Percentiles rank a stretch among this genome's conserved stretches.
Evolutionary conservation across 2,888 invertebrate genomes (phyloP).

Genomic region (Eristalis intricaria): DNA sequence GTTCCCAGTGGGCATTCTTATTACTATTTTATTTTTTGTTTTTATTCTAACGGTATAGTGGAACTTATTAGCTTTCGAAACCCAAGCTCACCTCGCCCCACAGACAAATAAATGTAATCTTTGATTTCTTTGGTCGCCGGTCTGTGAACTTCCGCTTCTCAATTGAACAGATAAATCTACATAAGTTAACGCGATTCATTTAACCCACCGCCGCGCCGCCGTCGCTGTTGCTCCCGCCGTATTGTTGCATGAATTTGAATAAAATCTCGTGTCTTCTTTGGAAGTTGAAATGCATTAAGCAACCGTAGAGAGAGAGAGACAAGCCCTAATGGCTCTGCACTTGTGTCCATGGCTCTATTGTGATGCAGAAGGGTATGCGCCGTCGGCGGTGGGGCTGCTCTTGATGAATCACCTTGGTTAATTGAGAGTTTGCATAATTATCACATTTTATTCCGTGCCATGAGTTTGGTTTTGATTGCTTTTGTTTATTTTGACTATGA

Average conservation of each 20-base stretch:
- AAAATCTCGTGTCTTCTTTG: conserved; percentile 36
- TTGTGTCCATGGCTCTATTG: conserved; percentile 31
- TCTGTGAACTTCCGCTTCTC: conserved; percentile 35
- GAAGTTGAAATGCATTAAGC: conserved; percentile 36
- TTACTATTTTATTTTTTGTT: neutral
- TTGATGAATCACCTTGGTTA: conserved; percentile 64
- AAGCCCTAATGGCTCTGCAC: conserved; percentile 42
- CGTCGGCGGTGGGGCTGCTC: conserved; percentile 28
- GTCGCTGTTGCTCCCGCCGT: neutral
- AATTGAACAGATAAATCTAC: conserved; percentile 25
- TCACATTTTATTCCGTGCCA: conserved; percentile 61
- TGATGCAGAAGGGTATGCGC: conserved; percentile 11
- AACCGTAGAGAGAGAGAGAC: neutral
- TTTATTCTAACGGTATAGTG: neutral
- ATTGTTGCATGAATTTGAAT: conserved; percentile 41
- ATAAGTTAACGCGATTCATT: conserved; percentile 12
- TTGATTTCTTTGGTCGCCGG: conserved; percentile 29
- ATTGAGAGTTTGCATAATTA: conserved; percentile 69
- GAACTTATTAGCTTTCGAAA: conserved; percentile 21
- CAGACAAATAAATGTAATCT: neutral
- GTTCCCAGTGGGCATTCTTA: neutral
- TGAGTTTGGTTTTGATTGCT: conserved; percentile 49
- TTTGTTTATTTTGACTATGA: conserved; percentile 22
- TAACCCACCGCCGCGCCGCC: neutral
- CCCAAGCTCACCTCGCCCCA: neutral